phyloP scores from a whole-genome alignment of 2,113 vertebrate species.

The Baryphthengus martii region DNA sequence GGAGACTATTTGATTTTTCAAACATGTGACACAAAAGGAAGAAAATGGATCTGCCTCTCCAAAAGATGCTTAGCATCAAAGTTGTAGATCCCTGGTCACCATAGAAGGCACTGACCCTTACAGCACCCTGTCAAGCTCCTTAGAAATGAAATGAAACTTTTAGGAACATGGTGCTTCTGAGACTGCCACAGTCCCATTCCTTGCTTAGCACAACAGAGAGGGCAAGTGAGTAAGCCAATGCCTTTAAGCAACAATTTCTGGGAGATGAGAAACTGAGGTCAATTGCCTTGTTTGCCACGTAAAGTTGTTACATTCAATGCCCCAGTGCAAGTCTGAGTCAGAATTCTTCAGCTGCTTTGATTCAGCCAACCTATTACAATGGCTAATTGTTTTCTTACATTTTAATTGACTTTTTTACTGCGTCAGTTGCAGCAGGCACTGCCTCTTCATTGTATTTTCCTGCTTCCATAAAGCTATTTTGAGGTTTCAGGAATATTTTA shows the following conservation, averaged over 20 bases:
- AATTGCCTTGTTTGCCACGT: neutral
- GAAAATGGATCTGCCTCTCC: neutral
- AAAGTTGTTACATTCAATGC: neutral
- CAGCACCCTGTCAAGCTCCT: neutral
- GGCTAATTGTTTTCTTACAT: neutral
- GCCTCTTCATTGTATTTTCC: neutral
- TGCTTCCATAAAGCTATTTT: neutral
- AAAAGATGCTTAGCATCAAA: rapidly evolving
- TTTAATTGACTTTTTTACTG: neutral
- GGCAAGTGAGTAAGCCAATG: neutral
- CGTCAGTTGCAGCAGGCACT: neutral
- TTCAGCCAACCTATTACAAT: neutral
- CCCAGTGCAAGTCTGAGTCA: neutral
- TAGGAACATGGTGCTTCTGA: neutral
- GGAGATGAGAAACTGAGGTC: neutral
- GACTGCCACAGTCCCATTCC: neutral
- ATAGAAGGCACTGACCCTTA: neutral
- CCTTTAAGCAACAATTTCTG: neutral
- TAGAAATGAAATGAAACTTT: neutral
- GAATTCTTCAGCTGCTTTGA: neutral
- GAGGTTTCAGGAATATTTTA: neutral
- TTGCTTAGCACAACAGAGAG: neutral
- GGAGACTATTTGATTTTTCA: neutral
- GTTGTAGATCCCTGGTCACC: neutral
- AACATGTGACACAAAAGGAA: neutral